These are phyloP conservation scores for Lissonota sp. DNA, from an alignment of 2,888 invertebrate genomes.

Conservation along the genomic window DNA sequence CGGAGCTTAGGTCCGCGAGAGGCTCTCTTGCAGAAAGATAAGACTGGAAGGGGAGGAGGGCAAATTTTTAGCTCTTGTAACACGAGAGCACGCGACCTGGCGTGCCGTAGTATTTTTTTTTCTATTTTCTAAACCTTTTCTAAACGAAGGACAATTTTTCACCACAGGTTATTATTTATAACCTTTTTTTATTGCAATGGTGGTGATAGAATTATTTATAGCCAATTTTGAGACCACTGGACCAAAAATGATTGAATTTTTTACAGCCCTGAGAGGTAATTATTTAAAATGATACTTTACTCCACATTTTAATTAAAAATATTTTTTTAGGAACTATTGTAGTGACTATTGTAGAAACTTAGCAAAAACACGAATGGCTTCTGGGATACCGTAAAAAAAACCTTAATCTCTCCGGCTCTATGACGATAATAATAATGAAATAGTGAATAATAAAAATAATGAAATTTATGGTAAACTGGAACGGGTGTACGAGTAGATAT, in stretches of 20 bases:
- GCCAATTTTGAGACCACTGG: too few species aligned
- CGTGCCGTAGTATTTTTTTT: conserved; percentile 58
- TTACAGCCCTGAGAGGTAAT: too few species aligned
- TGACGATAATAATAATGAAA: neutral
- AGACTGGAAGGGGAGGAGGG: neutral
- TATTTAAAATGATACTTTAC: too few species aligned
- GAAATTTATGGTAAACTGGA: conserved; percentile 19
- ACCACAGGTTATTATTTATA: neutral
- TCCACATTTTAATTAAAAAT: too few species aligned
- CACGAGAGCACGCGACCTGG: conserved; percentile 68
- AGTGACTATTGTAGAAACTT: too few species aligned
- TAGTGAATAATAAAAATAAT: conserved; percentile 34
- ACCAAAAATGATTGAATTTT: too few species aligned
- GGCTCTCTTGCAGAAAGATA: neutral
- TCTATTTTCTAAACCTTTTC: conserved; percentile 15
- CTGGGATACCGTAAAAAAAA: too few species aligned
- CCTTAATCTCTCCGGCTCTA: neutral
- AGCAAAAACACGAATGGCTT: too few species aligned
- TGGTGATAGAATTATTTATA: too few species aligned
- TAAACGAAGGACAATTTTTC: conserved; percentile 39
- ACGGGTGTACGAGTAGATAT: neutral
- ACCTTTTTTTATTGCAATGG: too few species aligned
- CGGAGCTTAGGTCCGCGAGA: conserved; percentile 10
- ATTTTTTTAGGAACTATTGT: too few species aligned
- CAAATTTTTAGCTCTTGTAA: neutral